Conservation (phyloP, 2,888 invertebrate species). For the Drosophila histrio region DNA sequence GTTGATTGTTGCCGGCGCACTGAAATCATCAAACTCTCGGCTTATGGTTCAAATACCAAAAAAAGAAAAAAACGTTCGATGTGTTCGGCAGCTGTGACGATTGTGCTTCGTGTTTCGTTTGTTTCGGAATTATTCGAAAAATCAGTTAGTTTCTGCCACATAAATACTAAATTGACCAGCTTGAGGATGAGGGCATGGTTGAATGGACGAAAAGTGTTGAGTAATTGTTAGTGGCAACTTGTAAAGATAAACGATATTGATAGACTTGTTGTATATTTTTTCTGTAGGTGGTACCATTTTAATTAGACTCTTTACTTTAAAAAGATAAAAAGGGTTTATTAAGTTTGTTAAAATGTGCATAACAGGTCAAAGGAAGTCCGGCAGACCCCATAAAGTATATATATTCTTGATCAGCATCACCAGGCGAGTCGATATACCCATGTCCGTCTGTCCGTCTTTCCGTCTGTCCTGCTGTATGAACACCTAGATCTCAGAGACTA, state of each 20-base stretch:
- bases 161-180: neutral
- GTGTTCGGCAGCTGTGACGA: constrained; percentile 44
- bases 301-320: too few relatives aligned
- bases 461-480: too few relatives aligned
- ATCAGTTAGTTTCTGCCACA: neutral
- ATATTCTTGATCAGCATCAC: too few relatives aligned
- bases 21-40: constrained; percentile 35
- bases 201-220: neutral
- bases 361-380: too few relatives aligned
- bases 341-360: too few relatives aligned
- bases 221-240: neutral
- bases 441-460: too few relatives aligned
- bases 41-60: constrained; percentile 43
- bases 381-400: too few relatives aligned
- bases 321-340: too few relatives aligned
- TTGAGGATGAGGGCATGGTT: constrained; percentile 7
- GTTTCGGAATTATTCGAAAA: constrained; percentile 18
- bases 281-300: too few relatives aligned
- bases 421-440: too few relatives aligned
- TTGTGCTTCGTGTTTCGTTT: constrained; percentile 24
- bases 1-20: constrained; percentile 63
- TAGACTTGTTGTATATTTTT: too few relatives aligned
- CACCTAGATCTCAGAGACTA: too few relatives aligned
- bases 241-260: neutral
- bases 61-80: constrained; percentile 49